Conservation (phyloP, 2,113 vertebrate genomes). For the Anseranas semipalmata region DNA sequence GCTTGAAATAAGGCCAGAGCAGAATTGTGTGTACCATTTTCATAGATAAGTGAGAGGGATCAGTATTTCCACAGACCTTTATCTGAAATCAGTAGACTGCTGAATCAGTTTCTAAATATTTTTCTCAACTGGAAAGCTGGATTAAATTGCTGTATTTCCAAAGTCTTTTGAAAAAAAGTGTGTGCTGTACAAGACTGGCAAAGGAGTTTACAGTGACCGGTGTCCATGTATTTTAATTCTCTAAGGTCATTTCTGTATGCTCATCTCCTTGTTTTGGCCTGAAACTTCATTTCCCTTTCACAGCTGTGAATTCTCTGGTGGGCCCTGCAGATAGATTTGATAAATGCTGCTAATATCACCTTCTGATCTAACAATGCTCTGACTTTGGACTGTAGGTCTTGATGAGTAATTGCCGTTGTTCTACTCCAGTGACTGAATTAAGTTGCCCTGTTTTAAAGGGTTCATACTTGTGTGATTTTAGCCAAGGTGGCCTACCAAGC, state of each 20-base stretch:
- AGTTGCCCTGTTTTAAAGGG: conserved; percentile 69
- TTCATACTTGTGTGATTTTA: conserved; percentile 51
- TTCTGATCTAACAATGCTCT: conserved; percentile 84
- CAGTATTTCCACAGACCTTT: not conserved
- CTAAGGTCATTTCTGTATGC: conserved; percentile 38
- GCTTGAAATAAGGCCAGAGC: not conserved
- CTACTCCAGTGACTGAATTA: conserved; percentile 82
- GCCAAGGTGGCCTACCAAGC: conserved; percentile 34
- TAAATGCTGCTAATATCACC: conserved; percentile 91
- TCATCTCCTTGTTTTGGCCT: conserved; percentile 32
- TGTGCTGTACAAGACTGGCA: not conserved
- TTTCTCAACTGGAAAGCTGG: not conserved
- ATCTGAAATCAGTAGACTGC: not conserved
- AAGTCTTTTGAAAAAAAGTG: not conserved
- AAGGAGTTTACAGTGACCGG: not conserved
- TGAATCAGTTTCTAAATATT: conserved; percentile 6
- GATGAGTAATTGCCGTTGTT: conserved; percentile 86
- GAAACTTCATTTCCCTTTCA: conserved; percentile 85
- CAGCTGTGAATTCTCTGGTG: conserved; percentile 87
- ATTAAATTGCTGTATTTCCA: not conserved
- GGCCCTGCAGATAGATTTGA: conserved; percentile 85
- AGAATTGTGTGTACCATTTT: not conserved
- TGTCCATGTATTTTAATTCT: conserved; percentile 41
- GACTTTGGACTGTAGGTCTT: conserved; percentile 82
- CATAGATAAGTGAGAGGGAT: not conserved